Conservation (phyloP, 2,888 invertebrate genomes). For the Caenorhabditis sp. region DNA sequence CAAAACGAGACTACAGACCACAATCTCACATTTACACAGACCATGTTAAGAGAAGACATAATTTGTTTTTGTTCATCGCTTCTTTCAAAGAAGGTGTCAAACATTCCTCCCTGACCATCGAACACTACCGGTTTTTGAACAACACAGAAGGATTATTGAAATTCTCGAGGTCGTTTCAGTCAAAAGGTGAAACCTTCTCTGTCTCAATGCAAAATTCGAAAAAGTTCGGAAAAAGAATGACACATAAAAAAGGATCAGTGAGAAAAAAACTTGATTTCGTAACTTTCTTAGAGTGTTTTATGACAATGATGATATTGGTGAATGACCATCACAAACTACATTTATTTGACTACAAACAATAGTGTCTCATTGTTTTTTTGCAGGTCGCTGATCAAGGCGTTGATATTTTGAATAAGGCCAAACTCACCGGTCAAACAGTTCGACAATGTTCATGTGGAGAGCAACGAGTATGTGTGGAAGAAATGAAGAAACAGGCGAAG, state of each 20-base stretch:
- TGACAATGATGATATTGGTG: background rate
- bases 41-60: background rate
- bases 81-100: background rate
- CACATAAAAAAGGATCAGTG: background rate
- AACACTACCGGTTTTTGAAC: background rate
- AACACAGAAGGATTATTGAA: background rate
- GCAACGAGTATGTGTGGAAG: constrained; percentile 62
- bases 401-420: constrained; percentile 41
- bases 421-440: constrained; percentile 43
- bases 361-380: too few species aligned
- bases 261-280: background rate
- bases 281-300: background rate
- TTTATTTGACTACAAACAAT: too few species aligned
- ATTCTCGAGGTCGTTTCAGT: background rate
- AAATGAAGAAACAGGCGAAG: constrained; percentile 65
- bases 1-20: too few species aligned
- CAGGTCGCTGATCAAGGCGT: constrained; percentile 44
- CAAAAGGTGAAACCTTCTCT: background rate
- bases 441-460: constrained; percentile 67
- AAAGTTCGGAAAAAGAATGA: background rate
- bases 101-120: background rate
- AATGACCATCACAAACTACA: background rate
- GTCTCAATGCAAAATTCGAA: too few species aligned
- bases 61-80: too few species aligned
- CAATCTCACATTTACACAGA: background rate